Base-by-base conservation (phyloP, 2,888 invertebrate genomes). In the Fabriciana adippe region DNA sequence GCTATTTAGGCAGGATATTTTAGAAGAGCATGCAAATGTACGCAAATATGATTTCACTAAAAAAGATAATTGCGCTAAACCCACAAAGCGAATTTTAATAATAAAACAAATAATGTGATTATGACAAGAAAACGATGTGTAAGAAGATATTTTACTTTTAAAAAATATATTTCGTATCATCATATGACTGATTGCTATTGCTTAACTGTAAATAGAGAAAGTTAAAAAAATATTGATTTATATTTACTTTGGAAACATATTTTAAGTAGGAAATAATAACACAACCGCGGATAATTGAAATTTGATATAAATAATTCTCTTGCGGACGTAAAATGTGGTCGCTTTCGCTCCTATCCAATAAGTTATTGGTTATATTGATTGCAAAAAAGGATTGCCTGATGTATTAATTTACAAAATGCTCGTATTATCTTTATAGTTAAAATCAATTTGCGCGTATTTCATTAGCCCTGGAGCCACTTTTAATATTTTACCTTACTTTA, bases 231-330 rank as follows among this genome's bases (percentile, higher is more conserved):
- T 35, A n/a, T 35, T 51, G 13, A 55, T 55, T 4, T 35, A 31
- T 26, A 47, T 3, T 5, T 48, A 48, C 16, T 18, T 5, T 21
- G 47, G n/a, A 48, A 48, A 59, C 1, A 59, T 13, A 48, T 59
- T 59, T n/a, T 16, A 26, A 64, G 47, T 15, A 54, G 57, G 59
- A 67, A 59, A 67, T 54, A 67, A 56, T 63, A 67, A 54, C 13
- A 41, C 57, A 56, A 68, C 68, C 68, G 55, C 68, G 45, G 55
- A 55, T 60, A 60, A 68, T 61, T 64, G 64, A 55, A 45, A 68
- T 64, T 41, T 54, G 31, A 68, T 68, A 68, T 64, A 60, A 60
- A 68, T 64, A 64, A 54, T 64, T 64, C 55, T 60, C 68, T 64
- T 16, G 60, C 16, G 54, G 50, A 57, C 57, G 21, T 54, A 64